Evolutionary conservation across 1,140 invertebrate species (phyloP), one percentile per base, ranked within the genome.

Genomic region (Bombus cullumanus): DNA sequence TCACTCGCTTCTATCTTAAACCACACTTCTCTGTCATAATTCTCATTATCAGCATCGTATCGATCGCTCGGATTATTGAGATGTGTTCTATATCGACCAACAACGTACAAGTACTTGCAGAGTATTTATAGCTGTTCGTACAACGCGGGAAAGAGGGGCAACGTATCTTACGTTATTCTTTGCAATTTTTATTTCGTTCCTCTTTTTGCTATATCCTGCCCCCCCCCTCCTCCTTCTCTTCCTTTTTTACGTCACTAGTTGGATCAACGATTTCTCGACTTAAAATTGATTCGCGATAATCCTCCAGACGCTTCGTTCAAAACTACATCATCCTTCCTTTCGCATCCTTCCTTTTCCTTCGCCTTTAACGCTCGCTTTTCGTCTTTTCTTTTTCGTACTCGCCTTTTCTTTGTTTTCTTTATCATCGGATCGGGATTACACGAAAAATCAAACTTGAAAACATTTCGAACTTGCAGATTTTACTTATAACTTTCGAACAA

Each of bases 41-140:
- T 43, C 77, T 79, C 73, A 75, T 75, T 41, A 78, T 75, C 47
- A 75, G 77, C 66, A 76, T 81, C 53, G 66, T 57, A 82, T 87
- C 83, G 87, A 89, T 88, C 84, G 83, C 74, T 90, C 87, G 82
- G 86, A 89, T 90, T 88, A 86, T 91, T 88, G 86, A 88, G 86
- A 92, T 89, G 87, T 92, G 88, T 90, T 91, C 86, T 90, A 82
- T 90, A 89, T 92, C 85, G 87, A 89, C 85, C 76, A 87, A 89
- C 85, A 77, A 87, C 87, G 86, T 88, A 53, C 47, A 53, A 53
- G 47, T 53, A 87, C 86, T 88, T 89, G 72, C 83, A 71, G 87
- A 87, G 81, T 80, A 88, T 81, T 82, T 53, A 75, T 87, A 80
- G 82, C 79, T 86, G 79, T 87, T 78, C 81, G 87, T 85, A 68